These are phyloP conservation scores for Alectoris magna DNA, from an alignment of 2,797 vertebrate species.

Conservation along the genomic window DNA sequence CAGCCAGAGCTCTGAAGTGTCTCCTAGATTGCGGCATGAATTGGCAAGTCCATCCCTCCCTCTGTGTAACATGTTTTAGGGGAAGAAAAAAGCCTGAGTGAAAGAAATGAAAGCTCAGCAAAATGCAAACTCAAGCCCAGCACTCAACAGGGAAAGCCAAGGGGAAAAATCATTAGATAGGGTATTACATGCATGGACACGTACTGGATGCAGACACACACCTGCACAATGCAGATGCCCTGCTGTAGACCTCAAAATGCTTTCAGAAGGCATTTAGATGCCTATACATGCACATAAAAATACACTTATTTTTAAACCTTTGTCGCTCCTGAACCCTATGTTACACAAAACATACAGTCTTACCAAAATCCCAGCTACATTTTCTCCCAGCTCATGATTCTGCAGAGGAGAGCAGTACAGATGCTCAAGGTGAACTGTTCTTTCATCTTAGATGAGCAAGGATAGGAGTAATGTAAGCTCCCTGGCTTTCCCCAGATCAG, in stretches of 20 bases:
- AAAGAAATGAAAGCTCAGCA: slow-evolving; percentile 63
- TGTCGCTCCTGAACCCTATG: not conserved
- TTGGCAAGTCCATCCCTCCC: slow-evolving; percentile 5
- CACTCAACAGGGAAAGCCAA: slow-evolving; percentile 41
- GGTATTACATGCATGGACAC: slow-evolving; percentile 61
- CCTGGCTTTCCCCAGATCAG: not conserved
- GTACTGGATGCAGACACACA: slow-evolving; percentile 54
- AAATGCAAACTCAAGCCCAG: slow-evolving; percentile 41
- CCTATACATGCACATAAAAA: not conserved
- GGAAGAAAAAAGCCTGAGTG: not conserved
- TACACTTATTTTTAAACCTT: not conserved
- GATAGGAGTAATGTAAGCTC: not conserved
- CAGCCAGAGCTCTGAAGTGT: not conserved
- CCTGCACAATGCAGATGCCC: slow-evolving; percentile 32
- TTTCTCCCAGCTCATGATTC: not conserved
- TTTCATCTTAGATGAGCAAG: slow-evolving; percentile 1
- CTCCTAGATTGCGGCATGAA: not conserved
- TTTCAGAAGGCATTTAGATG: slow-evolving; percentile 42
- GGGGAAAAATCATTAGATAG: slow-evolving; percentile 56
- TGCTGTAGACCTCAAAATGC: not conserved
- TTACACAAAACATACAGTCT: not conserved
- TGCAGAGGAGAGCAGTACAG: not conserved
- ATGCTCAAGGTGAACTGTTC: slow-evolving; percentile 25
- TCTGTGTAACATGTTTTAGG: slow-evolving; percentile 29
- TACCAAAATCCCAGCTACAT: not conserved